A percentile compares a stretch with the other conserved stretches of the same genome.
phyloP scores from a whole-genome alignment of 2,797 vertebrate species.

The Anabas testudineus region DNA sequence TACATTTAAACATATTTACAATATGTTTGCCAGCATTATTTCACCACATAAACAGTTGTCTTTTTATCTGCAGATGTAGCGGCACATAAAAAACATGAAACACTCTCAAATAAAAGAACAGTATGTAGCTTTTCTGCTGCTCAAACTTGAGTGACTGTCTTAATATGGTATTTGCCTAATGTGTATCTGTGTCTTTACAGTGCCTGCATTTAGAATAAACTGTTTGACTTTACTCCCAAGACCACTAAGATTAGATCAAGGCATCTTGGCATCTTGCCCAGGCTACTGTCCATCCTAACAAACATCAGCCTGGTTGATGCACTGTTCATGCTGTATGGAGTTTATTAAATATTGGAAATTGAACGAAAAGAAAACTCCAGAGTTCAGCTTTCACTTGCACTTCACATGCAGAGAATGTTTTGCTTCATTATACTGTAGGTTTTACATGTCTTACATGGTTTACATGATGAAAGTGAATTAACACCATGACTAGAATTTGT shows the following conservation, averaged over 20 bases:
- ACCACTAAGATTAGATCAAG: conserved; percentile 63
- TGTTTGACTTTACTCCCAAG: conserved; percentile 47
- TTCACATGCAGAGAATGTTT: background rate
- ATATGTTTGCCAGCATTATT: background rate
- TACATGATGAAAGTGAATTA: too few relatives aligned
- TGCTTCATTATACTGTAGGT: background rate
- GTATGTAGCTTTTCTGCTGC: background rate
- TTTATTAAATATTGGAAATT: background rate
- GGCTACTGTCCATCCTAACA: conserved; percentile 38
- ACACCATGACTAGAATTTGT: too few relatives aligned
- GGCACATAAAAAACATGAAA: conserved; percentile 7
- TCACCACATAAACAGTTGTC: background rate
- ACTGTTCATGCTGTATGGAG: background rate
- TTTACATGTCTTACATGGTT: conserved; percentile 1
- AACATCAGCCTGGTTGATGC: conserved; percentile 31
- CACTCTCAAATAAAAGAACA: background rate
- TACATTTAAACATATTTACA: background rate
- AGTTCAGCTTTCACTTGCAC: background rate
- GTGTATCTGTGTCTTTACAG: conserved; percentile 22
- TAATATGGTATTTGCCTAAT: conserved; percentile 24
- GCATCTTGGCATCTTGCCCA: conserved; percentile 45
- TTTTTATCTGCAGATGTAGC: background rate
- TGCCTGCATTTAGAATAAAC: conserved; percentile 48
- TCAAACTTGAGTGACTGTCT: background rate
- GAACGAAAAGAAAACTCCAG: background rate